Base-by-base conservation (phyloP, 2,113 vertebrate genomes). In the Thymallus thymallus region DNA sequence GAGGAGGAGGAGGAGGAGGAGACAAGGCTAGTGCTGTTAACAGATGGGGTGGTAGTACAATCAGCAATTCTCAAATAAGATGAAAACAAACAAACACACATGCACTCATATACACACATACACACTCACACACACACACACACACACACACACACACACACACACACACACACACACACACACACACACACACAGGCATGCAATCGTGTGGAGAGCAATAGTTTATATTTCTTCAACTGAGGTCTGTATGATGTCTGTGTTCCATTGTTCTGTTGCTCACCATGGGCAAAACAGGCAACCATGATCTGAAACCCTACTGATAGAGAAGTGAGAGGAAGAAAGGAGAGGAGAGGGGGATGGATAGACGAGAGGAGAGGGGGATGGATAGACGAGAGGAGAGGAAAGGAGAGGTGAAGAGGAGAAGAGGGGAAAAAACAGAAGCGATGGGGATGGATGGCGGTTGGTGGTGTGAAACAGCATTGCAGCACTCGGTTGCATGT, bases 201-300 rank as follows among this genome's bases (percentile, higher is more conserved):
- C 56, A n/a, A 12, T 6, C 6, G 0, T 0, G 74, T 23, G 61
- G 75, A 76, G 71, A 48, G 35, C 7, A 7, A 30, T 14, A 80
- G 74, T 77, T 41, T 41, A 72, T 66, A n/a, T 77, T 72, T 81
- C 77, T 82, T 80, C 84, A 4, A 3, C 14, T 75, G 45, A 71
- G 74, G 76, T 85, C 73, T 82, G 82, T 65, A 76, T 80, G 80
- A 23, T 41, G 29, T 30, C 7, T 84, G 80, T 82, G 87, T 75
- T 84, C 85, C 82, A 80, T 88, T 86, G 86, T 76, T 81, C 79
- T 84, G 83, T 85, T 83, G 82, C 69, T 90, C 87, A 91, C 90
- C 81, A 76, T 70, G 80, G 89, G 89, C 83, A 48, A 89, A 89
- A 82, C 82, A 81, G 82, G 80, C 84, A 77, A 87, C 80, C 83